phyloP scores from a whole-genome alignment of 2,797 vertebrate genomes.

The Acropternis orthonyx region DNA sequence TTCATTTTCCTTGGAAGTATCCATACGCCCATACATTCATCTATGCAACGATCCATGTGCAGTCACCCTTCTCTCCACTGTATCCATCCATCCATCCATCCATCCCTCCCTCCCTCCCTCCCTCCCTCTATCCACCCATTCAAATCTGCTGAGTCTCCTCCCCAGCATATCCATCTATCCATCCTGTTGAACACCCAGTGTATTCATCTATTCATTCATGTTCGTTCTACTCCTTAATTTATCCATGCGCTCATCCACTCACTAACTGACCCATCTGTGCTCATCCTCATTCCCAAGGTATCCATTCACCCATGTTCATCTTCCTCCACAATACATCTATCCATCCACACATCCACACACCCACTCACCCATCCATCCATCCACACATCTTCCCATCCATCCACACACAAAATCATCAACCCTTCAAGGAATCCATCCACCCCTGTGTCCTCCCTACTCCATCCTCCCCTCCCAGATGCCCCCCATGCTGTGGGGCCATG shows the following conservation, averaged over 20 bases:
- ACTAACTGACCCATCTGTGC: not conserved
- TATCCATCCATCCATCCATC: not conserved
- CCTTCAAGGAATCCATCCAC: not conserved
- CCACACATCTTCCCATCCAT: not conserved
- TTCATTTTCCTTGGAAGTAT: not conserved
- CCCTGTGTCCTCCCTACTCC: not conserved
- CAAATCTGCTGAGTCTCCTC: not conserved
- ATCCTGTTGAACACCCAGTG: not conserved
- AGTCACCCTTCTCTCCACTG: not conserved
- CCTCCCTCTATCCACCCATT: not conserved
- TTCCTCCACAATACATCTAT: not conserved
- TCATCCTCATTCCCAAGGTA: not conserved
- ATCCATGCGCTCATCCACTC: not conserved
- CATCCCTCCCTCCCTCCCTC: not conserved
- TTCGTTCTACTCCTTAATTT: not conserved
- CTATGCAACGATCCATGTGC: not conserved
- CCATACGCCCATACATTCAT: too few relatives aligned
- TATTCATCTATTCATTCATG: not conserved
- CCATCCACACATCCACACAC: not conserved
- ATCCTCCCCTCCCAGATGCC: not conserved
- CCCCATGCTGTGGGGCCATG: fast-evolving
- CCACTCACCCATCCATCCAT: too few relatives aligned
- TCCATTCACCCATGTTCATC: not conserved
- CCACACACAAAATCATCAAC: not conserved
- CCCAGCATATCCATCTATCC: not conserved